Base-by-base conservation (phyloP, 2,888 invertebrate species). In the Mimumesa dahlbomi region DNA sequence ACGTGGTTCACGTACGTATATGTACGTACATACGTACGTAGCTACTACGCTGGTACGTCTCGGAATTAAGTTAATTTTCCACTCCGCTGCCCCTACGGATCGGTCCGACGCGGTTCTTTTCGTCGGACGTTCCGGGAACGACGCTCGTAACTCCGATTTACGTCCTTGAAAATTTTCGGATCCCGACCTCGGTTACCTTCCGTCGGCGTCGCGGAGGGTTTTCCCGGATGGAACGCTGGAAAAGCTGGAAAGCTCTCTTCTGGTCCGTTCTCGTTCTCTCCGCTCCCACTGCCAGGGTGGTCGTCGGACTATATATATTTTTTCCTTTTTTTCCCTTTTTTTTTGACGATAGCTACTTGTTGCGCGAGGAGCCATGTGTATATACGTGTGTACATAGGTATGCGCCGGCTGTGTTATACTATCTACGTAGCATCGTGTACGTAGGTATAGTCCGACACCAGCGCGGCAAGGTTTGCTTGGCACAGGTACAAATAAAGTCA, bases 311-410 rank as follows among this genome's bases (percentile, higher is more conserved):
- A 86, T 84, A 86, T n/a, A n/a, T n/a, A n/a, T n/a, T n/a, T n/a
- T n/a, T n/a, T n/a, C n/a, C n/a, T n/a, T n/a, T n/a, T n/a, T n/a
- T n/a, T n/a, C n/a, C n/a, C n/a, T n/a, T n/a, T n/a, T n/a, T n/a
- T 87, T 86, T 85, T 73, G 82, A 83, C 75, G 80, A 78, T 81
- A 81, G 65, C 85, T 81, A 84, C 85, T 84, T 84, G 82, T 83
- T 85, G 83, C 85, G 65, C 82, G 75, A 69, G 70, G 53, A 59
- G 63, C 74, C 72, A 68, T 65, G 62, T 29, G 13, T 18, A 19
- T 13, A 18, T 43, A 46, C 21, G 40, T 61, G 50, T 66, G 54
- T 66, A 50, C 38, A n/a, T n/a, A n/a, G n/a, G n/a, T n/a, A n/a
- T n/a, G n/a, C n/a, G n/a, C n/a, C n/a, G n/a, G n/a, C n/a, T n/a